A percentile compares a stretch with the other conserved stretches of the same genome.
phyloP scores from a whole-genome alignment of 2,113 vertebrate species.

The Agapornis roseicollis region DNA sequence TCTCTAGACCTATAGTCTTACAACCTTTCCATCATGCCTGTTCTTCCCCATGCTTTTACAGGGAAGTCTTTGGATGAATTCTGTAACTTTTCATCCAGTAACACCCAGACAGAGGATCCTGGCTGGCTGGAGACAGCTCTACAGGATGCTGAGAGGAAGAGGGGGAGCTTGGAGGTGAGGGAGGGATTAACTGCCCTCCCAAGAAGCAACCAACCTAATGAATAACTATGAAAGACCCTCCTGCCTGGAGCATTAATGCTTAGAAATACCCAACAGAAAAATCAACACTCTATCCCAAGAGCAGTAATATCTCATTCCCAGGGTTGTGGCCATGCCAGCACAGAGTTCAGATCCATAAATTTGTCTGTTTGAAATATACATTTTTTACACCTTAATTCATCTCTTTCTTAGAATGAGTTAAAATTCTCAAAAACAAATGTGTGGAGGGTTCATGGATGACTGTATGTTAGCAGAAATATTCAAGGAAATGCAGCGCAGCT shows the following conservation, averaged over 20 bases:
- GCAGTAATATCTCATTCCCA: not conserved
- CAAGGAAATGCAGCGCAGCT: not conserved
- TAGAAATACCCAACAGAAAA: slow-evolving; percentile 27
- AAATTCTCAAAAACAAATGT: not conserved
- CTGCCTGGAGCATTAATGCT: not conserved
- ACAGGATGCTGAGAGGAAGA: not conserved
- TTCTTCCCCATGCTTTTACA: not conserved
- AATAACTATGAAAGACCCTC: slow-evolving; percentile 26
- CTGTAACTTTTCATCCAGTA: not conserved
- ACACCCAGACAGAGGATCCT: not conserved
- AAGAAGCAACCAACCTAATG: slow-evolving; percentile 9
- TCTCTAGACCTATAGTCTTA: not conserved
- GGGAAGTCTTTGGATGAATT: not conserved
- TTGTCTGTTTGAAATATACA: not conserved
- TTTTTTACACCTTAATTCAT: not conserved
- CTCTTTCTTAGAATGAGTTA: slow-evolving; percentile 20
- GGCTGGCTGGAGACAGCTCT: not conserved
- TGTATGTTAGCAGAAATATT: not conserved
- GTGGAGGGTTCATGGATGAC: not conserved
- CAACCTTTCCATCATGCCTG: not conserved
- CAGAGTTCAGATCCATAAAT: slow-evolving; percentile 10
- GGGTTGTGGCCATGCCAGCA: not conserved
- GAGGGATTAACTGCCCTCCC: slow-evolving; percentile 6
- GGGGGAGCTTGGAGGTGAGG: not conserved
- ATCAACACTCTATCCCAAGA: not conserved